phyloP scores from a whole-genome alignment of 2,888 invertebrate species.

The Serrognathus titanus region DNA sequence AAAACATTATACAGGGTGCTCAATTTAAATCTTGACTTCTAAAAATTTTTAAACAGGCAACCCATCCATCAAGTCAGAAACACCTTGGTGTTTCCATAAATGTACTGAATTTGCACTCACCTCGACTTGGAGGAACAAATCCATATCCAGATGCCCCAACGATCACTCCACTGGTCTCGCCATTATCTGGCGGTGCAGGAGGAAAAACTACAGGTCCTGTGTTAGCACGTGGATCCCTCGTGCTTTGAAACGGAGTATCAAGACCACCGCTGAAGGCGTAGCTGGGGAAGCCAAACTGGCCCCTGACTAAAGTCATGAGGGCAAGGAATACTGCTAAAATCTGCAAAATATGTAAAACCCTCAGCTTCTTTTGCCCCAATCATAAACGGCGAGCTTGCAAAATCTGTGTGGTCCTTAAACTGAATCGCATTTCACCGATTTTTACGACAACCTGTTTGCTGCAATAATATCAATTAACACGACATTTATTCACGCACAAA shows the following conservation, averaged over 20 bases:
- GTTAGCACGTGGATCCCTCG: constrained; percentile 59
- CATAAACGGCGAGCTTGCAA: no score
- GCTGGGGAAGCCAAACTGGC: constrained; percentile 48
- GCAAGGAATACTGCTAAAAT: constrained; percentile 27
- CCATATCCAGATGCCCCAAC: constrained; percentile 83
- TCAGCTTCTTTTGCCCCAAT: no score
- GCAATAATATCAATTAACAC: no score
- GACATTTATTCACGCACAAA: no score
- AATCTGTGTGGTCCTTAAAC: no score
- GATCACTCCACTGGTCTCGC: constrained; percentile 74
- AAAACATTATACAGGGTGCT: no score
- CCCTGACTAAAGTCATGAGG: constrained; percentile 40
- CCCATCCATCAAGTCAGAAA: no score
- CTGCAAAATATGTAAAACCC: constrained; percentile 7
- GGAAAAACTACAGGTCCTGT: constrained; percentile 82
- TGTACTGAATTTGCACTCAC: constrained; percentile 51
- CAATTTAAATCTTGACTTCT: no score
- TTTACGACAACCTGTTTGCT: no score
- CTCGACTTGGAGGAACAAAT: constrained; percentile 74
- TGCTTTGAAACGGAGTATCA: constrained; percentile 49
- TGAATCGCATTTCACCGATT: no score
- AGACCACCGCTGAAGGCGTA: constrained; percentile 50
- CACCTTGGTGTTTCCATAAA: no score
- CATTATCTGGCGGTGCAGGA: constrained; percentile 62
- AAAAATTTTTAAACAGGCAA: no score